Evolutionary conservation across 1,140 invertebrate genomes (phyloP).

Genomic region (Papilio aristodemus): DNA sequence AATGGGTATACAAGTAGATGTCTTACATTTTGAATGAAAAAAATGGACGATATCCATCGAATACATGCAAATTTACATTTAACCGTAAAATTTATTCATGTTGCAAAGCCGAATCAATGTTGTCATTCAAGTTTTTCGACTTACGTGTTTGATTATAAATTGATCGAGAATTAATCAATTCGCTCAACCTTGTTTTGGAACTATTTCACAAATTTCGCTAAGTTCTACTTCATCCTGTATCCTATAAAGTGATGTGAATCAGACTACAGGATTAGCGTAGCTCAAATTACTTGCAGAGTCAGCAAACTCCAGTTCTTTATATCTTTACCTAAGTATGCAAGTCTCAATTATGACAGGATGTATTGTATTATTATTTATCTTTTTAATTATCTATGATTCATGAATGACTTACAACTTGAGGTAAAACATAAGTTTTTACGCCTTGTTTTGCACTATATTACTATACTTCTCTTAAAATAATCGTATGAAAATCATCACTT

Average conservation of each 20-base stretch:
- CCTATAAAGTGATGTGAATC: slow-evolving; percentile 1
- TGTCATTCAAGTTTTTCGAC: not conserved
- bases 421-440: too few species aligned
- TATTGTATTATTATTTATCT: too few species aligned
- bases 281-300: not conserved
- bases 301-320: slow-evolving; percentile 4
- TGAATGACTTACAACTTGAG: too few species aligned
- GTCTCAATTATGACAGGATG: not conserved
- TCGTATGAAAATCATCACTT: not conserved
- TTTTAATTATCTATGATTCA: too few species aligned
- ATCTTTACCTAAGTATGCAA: not conserved
- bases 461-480: not conserved
- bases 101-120: not conserved
- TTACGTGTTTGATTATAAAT: not conserved
- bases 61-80: not conserved
- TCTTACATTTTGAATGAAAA: not conserved
- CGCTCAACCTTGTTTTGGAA: not conserved
- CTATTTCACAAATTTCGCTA: not conserved
- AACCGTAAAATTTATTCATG: not conserved
- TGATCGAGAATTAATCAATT: not conserved
- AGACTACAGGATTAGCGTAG: slow-evolving; percentile 1
- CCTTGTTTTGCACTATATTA: not conserved
- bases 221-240: not conserved
- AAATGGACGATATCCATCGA: not conserved
- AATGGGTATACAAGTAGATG: too few species aligned